A percentile compares a stretch with the other conserved stretches of the same genome.
Conservation (phyloP, 2,113 vertebrate genomes). For the Protobothrops mucrosquamatus region DNA sequence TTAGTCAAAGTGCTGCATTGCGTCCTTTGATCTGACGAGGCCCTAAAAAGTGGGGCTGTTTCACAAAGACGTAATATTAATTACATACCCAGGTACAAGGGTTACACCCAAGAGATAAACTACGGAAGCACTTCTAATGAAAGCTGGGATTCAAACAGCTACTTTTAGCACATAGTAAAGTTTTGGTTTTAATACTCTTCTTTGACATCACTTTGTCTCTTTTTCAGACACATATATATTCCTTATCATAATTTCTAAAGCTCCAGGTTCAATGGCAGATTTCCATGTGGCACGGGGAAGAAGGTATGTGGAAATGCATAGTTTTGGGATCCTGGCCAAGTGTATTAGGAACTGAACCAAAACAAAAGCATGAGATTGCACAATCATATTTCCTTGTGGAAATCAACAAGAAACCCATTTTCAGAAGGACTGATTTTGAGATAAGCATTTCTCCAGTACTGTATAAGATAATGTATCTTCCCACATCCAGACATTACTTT, state of each 20-base stretch:
- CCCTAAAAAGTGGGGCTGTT: neutral
- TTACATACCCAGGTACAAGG: neutral
- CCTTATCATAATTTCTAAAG: neutral
- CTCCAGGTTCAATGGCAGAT: neutral
- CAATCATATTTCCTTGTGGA: neutral
- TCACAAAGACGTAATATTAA: neutral
- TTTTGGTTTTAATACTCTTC: neutral
- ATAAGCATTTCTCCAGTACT: neutral
- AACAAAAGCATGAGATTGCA: neutral
- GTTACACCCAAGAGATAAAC: neutral
- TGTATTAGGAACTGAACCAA: neutral
- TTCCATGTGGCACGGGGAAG: neutral
- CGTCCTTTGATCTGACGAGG: neutral
- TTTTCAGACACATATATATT: neutral
- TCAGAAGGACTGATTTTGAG: neutral
- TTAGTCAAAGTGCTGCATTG: neutral
- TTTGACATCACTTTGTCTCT: neutral
- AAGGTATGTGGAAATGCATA: neutral
- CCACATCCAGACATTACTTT: conserved; percentile 11
- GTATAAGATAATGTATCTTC: neutral
- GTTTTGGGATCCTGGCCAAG: neutral
- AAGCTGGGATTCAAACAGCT: neutral
- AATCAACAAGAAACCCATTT: neutral
- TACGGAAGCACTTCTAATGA: neutral
- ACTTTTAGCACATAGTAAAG: neutral